Base-by-base conservation (phyloP, 2,797 vertebrate species). In the Anableps anableps region DNA sequence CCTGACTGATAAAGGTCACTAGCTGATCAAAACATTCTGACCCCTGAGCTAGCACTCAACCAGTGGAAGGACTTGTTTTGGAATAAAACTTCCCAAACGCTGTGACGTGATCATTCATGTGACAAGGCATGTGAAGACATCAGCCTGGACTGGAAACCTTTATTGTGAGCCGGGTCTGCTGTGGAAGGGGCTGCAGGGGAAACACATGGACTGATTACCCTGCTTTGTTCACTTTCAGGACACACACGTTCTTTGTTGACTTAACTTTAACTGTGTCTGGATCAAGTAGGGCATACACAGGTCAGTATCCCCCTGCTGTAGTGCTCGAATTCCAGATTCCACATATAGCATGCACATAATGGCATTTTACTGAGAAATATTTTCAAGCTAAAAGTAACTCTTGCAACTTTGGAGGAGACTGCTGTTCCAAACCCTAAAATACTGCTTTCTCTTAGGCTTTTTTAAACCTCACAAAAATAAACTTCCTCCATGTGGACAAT, bases 151-250 rank as follows among this genome's bases (percentile, higher is more conserved):
- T 81, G 53, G 77, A 78, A 85, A 77, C 66, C 76, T n/a, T 53
- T 58, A 76, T 60, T 83, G 29, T 38, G 53, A 87, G 60, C 43
- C 48, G 73, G 77, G 41, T 8, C 53, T 23, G 73, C 43, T 72
- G 76, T 1, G 1, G n/a, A 72, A 53, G 31, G 58, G 60, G 75
- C 85, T 68, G 1, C 21, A 14, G 77, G 85, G 83, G 51, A 77
- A 91, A 77, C 83, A 84, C 86, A 83, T 85, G 88, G 68, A 77
- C 38, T 41, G 38, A 79, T 77, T 60, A 62, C 50, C 58, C 26
- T 1, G 34, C 75, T 74, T 45, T 83, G 73, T 80, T 79, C 26
- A 43, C 68, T 75, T 77, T 72, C 70, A 29, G 47, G 64, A 72
- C 70, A 85, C 81, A 81, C 36, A 53, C 31, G 23, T 43, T 47